A percentile compares a stretch with the other conserved stretches of the same genome.
Evolutionary conservation across 2,797 vertebrate species (phyloP).

Genomic region (Garrulus glandarius): DNA sequence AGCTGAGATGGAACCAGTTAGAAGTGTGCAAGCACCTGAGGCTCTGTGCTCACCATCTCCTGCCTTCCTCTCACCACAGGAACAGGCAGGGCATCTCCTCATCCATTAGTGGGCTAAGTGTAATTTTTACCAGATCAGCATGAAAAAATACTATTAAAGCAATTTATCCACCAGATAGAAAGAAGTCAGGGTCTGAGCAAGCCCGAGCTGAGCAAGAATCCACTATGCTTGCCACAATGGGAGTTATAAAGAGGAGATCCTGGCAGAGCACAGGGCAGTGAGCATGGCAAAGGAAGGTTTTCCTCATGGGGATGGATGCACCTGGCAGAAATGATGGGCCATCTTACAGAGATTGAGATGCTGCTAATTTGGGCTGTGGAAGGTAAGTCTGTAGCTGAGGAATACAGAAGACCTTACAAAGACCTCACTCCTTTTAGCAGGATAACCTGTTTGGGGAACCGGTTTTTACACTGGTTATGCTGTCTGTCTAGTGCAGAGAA

Average conservation of each 20-base stretch:
- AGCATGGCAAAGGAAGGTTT: background rate
- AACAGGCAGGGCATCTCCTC: background rate
- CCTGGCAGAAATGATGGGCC: background rate
- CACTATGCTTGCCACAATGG: fast-evolving
- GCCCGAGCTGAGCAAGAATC: fast-evolving
- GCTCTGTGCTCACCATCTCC: background rate
- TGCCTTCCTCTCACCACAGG: background rate
- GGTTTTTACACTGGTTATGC: background rate
- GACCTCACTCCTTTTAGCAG: background rate
- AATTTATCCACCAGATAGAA: background rate
- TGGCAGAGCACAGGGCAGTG: background rate
- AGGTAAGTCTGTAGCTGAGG: background rate
- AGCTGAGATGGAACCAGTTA: background rate
- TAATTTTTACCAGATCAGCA: background rate
- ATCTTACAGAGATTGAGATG: background rate
- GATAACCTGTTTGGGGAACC: background rate
- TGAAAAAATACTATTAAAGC: background rate
- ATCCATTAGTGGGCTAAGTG: background rate
- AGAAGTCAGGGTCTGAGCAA: background rate
- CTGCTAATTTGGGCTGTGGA: background rate
- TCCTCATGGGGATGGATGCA: background rate
- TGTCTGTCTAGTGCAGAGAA: background rate
- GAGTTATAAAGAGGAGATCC: background rate
- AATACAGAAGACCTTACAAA: background rate
- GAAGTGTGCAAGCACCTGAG: fast-evolving